These are phyloP conservation scores for Villa cingulata DNA, from an alignment of 2,888 invertebrate species.

Conservation along the genomic window DNA sequence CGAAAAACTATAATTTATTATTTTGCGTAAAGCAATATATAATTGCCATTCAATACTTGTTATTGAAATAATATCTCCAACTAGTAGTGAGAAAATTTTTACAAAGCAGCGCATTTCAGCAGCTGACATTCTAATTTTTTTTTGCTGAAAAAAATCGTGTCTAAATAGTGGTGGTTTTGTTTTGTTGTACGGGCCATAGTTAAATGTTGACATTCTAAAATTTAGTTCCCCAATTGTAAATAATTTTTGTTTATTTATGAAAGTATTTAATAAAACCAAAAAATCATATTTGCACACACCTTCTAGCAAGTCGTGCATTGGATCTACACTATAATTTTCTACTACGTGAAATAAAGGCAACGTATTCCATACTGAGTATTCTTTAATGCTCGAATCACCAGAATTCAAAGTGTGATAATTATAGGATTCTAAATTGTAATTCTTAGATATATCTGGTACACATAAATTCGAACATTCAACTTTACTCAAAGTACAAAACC, in stretches of 20 bases:
- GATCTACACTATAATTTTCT: conserved; percentile 1
- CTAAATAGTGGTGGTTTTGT: neutral
- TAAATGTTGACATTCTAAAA: neutral
- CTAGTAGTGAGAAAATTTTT: neutral
- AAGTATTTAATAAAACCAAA: neutral
- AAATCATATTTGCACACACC: conserved; percentile 2
- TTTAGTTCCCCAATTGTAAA: neutral
- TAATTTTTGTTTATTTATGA: neutral
- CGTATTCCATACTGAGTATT: conserved; percentile 1
- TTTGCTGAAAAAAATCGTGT: neutral
- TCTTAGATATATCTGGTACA: too few relatives aligned
- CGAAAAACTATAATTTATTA: neutral
- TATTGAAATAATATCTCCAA: neutral
- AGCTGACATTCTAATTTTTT: neutral
- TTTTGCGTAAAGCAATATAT: neutral
- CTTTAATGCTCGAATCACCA: neutral
- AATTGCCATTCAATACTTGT: neutral
- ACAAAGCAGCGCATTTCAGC: neutral
- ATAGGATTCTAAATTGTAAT: too few relatives aligned
- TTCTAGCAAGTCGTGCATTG: conserved; percentile 1
- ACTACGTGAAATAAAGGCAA: neutral
- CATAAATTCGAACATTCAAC: too few relatives aligned
- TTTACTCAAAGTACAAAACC: neutral
- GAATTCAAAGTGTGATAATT: neutral
- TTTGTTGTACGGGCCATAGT: neutral